phyloP scores from a whole-genome alignment of 2,888 invertebrate genomes.

The Galerucella calmariensis region DNA sequence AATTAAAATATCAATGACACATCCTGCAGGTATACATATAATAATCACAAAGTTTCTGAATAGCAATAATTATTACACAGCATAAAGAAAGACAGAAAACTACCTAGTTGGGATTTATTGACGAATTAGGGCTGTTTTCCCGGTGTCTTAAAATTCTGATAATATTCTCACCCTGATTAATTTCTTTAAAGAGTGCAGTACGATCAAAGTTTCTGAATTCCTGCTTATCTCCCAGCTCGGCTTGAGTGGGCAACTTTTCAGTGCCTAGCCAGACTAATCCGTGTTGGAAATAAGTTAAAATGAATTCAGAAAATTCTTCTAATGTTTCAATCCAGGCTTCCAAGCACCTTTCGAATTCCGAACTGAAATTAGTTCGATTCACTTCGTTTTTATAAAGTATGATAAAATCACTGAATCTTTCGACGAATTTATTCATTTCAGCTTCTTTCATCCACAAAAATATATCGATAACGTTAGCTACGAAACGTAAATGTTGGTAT shows the following conservation, averaged over 20 bases:
- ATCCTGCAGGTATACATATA: background rate
- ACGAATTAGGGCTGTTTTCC: slow-evolving; percentile 5
- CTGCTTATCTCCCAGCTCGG: slow-evolving; percentile 42
- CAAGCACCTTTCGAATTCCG: slow-evolving; percentile 40
- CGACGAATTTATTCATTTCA: slow-evolving; percentile 39
- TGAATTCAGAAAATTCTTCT: slow-evolving; percentile 41
- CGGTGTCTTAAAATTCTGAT: slow-evolving; percentile 39
- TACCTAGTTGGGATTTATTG: background rate
- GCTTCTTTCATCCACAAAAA: slow-evolving; percentile 45
- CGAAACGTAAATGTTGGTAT: slow-evolving; percentile 35
- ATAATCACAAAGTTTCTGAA: background rate
- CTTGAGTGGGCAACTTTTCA: slow-evolving; percentile 38
- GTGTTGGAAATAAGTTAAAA: slow-evolving; percentile 36
- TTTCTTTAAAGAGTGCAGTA: slow-evolving; percentile 42
- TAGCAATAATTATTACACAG: background rate
- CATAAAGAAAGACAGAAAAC: background rate
- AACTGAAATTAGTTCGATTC: slow-evolving; percentile 33
- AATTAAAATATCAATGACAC: no score
- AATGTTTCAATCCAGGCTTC: slow-evolving; percentile 43
- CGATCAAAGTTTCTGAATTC: slow-evolving; percentile 40
- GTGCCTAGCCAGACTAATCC: slow-evolving; percentile 44
- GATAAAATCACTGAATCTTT: slow-evolving; percentile 31
- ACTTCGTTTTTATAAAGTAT: slow-evolving; percentile 37
- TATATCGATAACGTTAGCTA: slow-evolving; percentile 41
- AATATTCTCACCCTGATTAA: slow-evolving; percentile 46